These are phyloP conservation scores for Cryptocephalus moraei DNA, from an alignment of 2,888 invertebrate genomes.

Conservation along the genomic window DNA sequence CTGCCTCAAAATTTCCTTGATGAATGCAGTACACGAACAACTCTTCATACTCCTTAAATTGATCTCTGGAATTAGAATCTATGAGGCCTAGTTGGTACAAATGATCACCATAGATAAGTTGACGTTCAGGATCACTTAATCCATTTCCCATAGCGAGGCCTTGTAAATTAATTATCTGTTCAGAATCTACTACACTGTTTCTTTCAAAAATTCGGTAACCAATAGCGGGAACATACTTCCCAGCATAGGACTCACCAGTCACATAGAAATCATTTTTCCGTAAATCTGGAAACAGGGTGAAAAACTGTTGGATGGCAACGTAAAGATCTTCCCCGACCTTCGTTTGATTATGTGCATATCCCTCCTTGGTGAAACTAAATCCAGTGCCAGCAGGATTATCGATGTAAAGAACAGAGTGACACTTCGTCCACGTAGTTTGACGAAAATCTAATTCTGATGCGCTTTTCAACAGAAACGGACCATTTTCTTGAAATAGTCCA, in stretches of 20 bases:
- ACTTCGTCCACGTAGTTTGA: constrained; percentile 36
- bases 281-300: constrained; percentile 70
- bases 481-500: constrained; percentile 76
- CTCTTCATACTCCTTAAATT: constrained; percentile 2
- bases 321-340: constrained; percentile 72
- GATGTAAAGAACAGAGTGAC: neutral
- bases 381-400: constrained; percentile 45
- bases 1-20: too few species aligned
- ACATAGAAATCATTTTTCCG: too few species aligned
- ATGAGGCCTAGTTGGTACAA: constrained; percentile 61
- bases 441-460: neutral
- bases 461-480: constrained; percentile 46
- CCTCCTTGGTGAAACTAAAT: constrained; percentile 69
- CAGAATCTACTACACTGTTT: constrained; percentile 42
- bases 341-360: constrained; percentile 67
- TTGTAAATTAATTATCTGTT: constrained; percentile 64
- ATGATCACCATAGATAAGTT: constrained; percentile 56
- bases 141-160: constrained; percentile 68
- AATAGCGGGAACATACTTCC: constrained; percentile 63
- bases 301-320: constrained; percentile 66
- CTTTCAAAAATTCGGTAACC: constrained; percentile 58
- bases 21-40: too few species aligned
- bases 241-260: too few species aligned
- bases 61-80: constrained; percentile 47
- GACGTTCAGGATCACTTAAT: too few species aligned